Base-by-base conservation (phyloP, 2,113 vertebrate species). In the Gopherus flavomarginatus region DNA sequence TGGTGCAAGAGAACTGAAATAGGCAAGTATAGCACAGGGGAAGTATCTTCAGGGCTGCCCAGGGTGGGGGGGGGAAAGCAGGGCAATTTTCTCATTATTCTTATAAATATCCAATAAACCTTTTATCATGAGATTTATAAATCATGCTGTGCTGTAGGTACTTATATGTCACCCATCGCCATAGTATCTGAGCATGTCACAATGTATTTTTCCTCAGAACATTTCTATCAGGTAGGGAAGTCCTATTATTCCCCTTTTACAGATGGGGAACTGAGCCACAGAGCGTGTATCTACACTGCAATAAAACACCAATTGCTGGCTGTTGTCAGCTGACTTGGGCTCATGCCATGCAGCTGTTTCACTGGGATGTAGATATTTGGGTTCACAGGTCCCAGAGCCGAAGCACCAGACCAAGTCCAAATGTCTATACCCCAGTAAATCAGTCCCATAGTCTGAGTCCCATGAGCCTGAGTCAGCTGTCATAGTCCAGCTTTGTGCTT, bases 11-110 rank as follows among this genome's bases (percentile, higher is more conserved):
- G 11, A 69, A n/a, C 12, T 72, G 78, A 90, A 13, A 81, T 29
- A 75, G 31, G 54, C 62, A 56, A 8, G n/a, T 2, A 5, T 26
- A 0, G 0, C 11, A 11, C 2, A 11, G 8, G 47, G 88, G 72
- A 80, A 54, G 3, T 2, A 9, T 27, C 27, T 62, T 62, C 44
- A 44, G 44, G 44, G 44, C 44, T 44, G 44, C 44, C 44, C 44
- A 6, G 44, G 44, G 44, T 6, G 6, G 44, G 44, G 44, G 6
- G 44, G 44, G 44, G 6, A 6, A 44, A 6, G 44, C 7, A 6
- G 44, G 44, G 44, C 44, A 44, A 44, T 44, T 44, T 44, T 21
- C 35, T n/a, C 65, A 38, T 72, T 62, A 62, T 62, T 62, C 27
- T 62, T 31, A 13, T 62, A 62, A 31, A 62, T 62, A 31, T 31